A percentile compares a stretch with the other conserved stretches of the same genome.
These are phyloP conservation scores for Euzophera pinguis DNA, from an alignment of 2,888 invertebrate genomes.

Conservation along the genomic window DNA sequence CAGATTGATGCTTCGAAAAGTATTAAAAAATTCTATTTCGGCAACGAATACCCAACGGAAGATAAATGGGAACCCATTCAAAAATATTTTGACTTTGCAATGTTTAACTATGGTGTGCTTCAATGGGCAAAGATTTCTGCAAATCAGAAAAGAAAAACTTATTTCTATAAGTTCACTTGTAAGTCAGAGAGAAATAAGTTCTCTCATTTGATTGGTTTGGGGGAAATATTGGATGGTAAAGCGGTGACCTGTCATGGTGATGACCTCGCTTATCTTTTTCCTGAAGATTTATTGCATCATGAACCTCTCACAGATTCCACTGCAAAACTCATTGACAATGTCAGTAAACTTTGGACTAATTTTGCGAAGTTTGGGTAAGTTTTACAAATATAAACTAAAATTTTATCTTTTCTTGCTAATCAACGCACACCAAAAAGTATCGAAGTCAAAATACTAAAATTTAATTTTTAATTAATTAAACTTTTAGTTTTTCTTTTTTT, in stretches of 20 bases:
- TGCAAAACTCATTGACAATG: constrained; percentile 37
- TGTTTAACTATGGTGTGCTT: constrained; percentile 35
- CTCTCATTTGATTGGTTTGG: constrained; percentile 26
- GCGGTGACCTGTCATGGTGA: constrained; percentile 39
- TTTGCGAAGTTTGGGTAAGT: constrained; percentile 61
- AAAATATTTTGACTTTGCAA: constrained; percentile 31
- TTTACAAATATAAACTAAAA: not conserved
- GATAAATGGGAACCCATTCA: constrained; percentile 31
- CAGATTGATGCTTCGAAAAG: constrained; percentile 42
- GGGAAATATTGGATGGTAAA: constrained; percentile 23
- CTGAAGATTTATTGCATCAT: constrained; percentile 24
- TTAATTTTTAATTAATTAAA: no score
- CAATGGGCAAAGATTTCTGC: constrained; percentile 35
- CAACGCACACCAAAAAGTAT: no score
- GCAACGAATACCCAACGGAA: constrained; percentile 29
- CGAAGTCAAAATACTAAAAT: no score
- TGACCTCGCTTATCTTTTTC: constrained; percentile 48
- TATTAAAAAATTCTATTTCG: constrained; percentile 41
- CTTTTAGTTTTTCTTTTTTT: no score
- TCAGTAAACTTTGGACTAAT: constrained; percentile 55
- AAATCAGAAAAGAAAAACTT: constrained; percentile 33
- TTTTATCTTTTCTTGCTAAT: no score
- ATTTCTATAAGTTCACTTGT: constrained; percentile 48
- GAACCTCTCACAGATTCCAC: constrained; percentile 33
- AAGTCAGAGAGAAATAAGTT: constrained; percentile 45